phyloP scores from a whole-genome alignment of 2,113 vertebrate genomes.

The Microcebus griseorufus region DNA sequence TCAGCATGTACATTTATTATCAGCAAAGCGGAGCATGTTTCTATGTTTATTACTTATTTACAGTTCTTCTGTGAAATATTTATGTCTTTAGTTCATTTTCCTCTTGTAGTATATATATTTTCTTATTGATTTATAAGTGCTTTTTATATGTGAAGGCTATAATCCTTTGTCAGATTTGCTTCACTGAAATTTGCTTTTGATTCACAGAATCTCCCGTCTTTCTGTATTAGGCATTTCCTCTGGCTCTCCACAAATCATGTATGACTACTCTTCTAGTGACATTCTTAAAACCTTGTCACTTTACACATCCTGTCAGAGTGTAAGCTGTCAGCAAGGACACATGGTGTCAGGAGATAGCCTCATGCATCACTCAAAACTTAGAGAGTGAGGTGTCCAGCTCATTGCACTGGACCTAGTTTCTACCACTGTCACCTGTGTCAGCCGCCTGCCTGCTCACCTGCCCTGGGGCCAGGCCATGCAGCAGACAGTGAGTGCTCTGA shows the following conservation, averaged over 20 bases:
- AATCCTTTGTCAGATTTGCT: conserved; percentile 8
- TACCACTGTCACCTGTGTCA: background rate
- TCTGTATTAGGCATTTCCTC: background rate
- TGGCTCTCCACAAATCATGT: background rate
- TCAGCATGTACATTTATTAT: background rate
- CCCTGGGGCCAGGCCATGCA: conserved; percentile 29
- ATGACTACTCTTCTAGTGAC: background rate
- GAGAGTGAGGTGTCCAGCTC: background rate
- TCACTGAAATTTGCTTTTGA: conserved; percentile 38
- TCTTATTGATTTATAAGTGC: conserved; percentile 53
- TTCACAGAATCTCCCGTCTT: conserved; percentile 41
- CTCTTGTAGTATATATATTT: background rate
- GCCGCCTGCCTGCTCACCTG: background rate
- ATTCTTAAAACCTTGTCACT: background rate
- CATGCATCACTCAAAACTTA: background rate
- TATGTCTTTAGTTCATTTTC: background rate
- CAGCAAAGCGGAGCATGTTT: background rate
- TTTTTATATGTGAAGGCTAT: conserved; percentile 60
- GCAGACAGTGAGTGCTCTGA: background rate
- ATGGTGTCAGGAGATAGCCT: background rate
- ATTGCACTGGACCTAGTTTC: background rate
- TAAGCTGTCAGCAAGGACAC: background rate
- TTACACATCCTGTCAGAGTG: background rate
- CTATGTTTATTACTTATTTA: background rate
- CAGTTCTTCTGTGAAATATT: background rate